These are phyloP conservation scores for Labeo catla DNA, from an alignment of 2,113 vertebrate genomes.

Conservation along the genomic window DNA sequence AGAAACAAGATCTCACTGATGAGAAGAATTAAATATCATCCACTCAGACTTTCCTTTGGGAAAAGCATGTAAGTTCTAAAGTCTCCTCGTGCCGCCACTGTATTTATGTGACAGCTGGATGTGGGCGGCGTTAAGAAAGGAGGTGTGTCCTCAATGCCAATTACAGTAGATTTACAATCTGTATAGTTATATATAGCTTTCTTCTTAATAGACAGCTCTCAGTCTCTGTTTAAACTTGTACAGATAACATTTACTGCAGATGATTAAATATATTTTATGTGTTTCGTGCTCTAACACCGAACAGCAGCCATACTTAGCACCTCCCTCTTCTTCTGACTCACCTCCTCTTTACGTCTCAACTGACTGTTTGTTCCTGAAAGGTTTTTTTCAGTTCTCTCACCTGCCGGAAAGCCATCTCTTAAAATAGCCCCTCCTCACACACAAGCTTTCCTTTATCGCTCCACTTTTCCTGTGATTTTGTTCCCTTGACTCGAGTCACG, in stretches of 20 bases:
- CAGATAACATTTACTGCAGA: background rate
- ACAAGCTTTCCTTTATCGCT: slow-evolving; percentile 68
- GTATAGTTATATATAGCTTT: background rate
- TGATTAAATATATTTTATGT: background rate
- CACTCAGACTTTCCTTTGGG: background rate
- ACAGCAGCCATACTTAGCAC: no score
- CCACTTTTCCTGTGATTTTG: slow-evolving; percentile 71
- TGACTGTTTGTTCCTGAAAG: slow-evolving; percentile 73
- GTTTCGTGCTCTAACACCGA: background rate
- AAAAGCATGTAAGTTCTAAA: background rate
- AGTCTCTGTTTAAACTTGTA: background rate
- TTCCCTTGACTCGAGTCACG: slow-evolving; percentile 69
- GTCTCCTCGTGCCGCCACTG: background rate
- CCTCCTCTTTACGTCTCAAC: slow-evolving; percentile 57
- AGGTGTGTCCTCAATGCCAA: background rate
- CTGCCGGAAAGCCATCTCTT: slow-evolving; percentile 77
- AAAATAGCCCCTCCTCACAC: slow-evolving; percentile 74
- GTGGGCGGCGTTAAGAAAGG: background rate
- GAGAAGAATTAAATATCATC: background rate
- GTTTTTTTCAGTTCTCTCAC: slow-evolving; percentile 76
- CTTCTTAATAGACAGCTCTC: background rate
- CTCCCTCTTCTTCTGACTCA: slow-evolving; percentile 54
- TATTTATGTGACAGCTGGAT: slow-evolving; percentile 28
- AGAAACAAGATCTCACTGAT: background rate
- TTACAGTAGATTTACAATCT: background rate